phyloP scores from a whole-genome alignment of 2,888 invertebrate genomes.

The Drosophila gaucha region DNA sequence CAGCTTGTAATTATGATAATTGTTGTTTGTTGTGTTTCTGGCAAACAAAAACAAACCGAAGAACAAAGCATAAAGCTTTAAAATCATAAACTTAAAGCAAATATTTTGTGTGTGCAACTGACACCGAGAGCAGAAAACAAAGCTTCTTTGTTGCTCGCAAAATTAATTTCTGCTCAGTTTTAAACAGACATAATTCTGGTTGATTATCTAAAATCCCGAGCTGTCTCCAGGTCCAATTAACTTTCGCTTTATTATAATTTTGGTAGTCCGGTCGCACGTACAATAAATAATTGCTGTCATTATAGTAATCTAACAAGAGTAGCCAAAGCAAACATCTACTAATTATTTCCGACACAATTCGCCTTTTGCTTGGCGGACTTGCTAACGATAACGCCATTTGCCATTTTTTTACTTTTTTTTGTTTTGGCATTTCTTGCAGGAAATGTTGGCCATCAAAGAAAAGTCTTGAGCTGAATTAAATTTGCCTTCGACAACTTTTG shows the following conservation, averaged over 20 bases:
- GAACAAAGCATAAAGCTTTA: not conserved
- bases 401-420: conserved; percentile 2
- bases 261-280: not conserved
- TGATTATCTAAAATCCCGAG: conserved; percentile 42
- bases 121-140: not conserved
- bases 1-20: conserved; percentile 51
- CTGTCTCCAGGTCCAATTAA: conserved; percentile 38
- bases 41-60: not conserved
- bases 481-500: conserved; percentile 25
- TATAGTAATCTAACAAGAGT: conserved; percentile 29
- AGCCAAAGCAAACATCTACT: conserved; percentile 25
- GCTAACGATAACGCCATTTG: conserved; percentile 3
- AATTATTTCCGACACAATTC: conserved; percentile 63
- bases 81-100: conserved; percentile 3
- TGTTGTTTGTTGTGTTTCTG: conserved; percentile 27
- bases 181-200: conserved; percentile 24
- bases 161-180: conserved; percentile 34
- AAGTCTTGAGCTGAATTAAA: not conserved
- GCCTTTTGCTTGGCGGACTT: not conserved
- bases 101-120: conserved; percentile 17
- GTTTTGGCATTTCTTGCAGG: conserved; percentile 2
- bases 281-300: conserved; percentile 43
- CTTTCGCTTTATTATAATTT: conserved; percentile 17
- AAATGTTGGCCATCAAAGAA: conserved; percentile 9
- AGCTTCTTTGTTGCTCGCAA: not conserved